Evolutionary conservation across 2,797 vertebrate genomes (phyloP), one percentile per base, ranked within the genome.

Genomic region (Mergus octosetaceus): DNA sequence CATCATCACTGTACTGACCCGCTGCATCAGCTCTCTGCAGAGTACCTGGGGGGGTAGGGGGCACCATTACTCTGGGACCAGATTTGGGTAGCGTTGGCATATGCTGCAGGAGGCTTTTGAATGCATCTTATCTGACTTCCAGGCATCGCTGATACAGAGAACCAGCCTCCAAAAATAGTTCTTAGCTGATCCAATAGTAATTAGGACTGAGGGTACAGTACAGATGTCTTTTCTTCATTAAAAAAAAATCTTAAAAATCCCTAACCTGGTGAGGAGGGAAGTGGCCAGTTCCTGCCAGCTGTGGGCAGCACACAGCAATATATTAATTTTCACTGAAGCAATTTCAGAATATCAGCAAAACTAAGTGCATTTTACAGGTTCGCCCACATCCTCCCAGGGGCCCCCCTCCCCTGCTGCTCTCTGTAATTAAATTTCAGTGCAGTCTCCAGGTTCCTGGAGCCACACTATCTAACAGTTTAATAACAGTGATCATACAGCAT

Each of bases 391-490:
- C 64, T 87, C 78, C 70, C 74, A 21, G 64, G 47, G 43, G 10
- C 22, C 27, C 49, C 49, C 66, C 32, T 84, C 49, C 56, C 93
- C 84, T 71, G 64, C 87, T 84, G 78, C 60, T 90, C 70, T 61
- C 66, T 24, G 2, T 87, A 84, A 87, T 89, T 94, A 89, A 54
- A 80, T 72, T 66, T 34, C 78, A 89, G 57, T 2, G 8, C 78
- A 76, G 43, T 43, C 81, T 62, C 69, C 64, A 72, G 89, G 36
- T 64, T 87, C 75, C 89, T 65, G 61, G 74, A 89, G 86, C 78
- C 83, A 39, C 19, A 3, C 45, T 47, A 27, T 28, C 53, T n/a
- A 68, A 28, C 0, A 2, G 56, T 80, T 89, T 89, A 89, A 89
- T 89, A 92, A 80, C 65, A 72, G 58, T 10, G 34, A 62, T 71